A percentile compares a stretch with the other conserved stretches of the same genome.
Conservation (phyloP, 2,888 invertebrate genomes). For the Eudemis profundana region DNA sequence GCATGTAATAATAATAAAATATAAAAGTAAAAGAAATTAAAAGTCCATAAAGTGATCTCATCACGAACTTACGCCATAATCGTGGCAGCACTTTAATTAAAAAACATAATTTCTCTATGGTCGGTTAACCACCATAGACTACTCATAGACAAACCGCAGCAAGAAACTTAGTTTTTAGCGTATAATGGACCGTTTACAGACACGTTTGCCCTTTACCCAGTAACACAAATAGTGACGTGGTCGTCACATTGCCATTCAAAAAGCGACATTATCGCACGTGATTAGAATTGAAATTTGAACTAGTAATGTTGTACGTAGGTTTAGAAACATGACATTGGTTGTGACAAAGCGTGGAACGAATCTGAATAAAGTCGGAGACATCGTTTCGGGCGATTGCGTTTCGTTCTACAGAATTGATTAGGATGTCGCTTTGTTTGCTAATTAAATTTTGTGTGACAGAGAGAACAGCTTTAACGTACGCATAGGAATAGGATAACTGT, state of each 20-base stretch:
- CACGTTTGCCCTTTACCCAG: conserved; percentile 80
- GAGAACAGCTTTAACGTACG: conserved; percentile 4
- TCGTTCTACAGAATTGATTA: conserved; percentile 40
- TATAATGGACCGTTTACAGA: conserved; percentile 56
- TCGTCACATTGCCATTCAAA: conserved; percentile 49
- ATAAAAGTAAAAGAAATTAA: conserved; percentile 1
- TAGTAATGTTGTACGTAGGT: conserved; percentile 51
- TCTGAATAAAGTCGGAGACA: conserved; percentile 48
- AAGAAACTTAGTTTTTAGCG: conserved; percentile 55
- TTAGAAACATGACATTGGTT: conserved; percentile 76
- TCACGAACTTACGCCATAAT: conserved; percentile 34
- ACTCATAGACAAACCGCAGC: conserved; percentile 57
- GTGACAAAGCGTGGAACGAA: conserved; percentile 71
- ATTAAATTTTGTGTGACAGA: conserved; percentile 30
- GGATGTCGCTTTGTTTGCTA: conserved; percentile 40
- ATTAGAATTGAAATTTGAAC: conserved; percentile 55
- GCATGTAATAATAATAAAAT: background rate
- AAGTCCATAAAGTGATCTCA: background rate
- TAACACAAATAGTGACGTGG: conserved; percentile 71
- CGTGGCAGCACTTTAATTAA: conserved; percentile 37
- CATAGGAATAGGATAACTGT: background rate
- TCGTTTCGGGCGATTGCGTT: conserved; percentile 36
- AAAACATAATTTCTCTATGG: conserved; percentile 51
- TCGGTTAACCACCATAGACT: conserved; percentile 50
- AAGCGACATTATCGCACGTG: conserved; percentile 48